A percentile compares a stretch with the other conserved stretches of the same genome.
These are phyloP conservation scores for Tenthredo notha DNA, from an alignment of 2,888 invertebrate species.

Conservation along the genomic window DNA sequence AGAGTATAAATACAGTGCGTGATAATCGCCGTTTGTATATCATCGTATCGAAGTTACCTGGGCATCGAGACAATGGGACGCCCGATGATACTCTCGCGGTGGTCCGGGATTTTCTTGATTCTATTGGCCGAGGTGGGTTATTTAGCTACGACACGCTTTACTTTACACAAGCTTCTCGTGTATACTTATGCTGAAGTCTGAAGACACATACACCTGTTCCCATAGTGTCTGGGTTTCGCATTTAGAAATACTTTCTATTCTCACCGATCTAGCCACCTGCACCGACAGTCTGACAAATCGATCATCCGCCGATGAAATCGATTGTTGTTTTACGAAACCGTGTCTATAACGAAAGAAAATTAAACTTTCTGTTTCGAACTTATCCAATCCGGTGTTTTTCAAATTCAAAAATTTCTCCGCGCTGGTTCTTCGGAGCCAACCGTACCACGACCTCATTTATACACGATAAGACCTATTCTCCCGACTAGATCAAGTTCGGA, in stretches of 20 bases:
- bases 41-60: not conserved
- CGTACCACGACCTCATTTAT: not conserved
- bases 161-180: not conserved
- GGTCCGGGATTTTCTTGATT: slow-evolving; percentile 47
- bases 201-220: not conserved
- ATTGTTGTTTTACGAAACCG: not conserved
- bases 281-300: slow-evolving; percentile 10
- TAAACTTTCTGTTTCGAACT: not conserved
- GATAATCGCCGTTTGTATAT: not conserved
- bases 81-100: slow-evolving; percentile 32
- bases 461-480: not conserved
- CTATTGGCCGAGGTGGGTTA: slow-evolving; percentile 51
- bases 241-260: not conserved
- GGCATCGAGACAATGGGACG: slow-evolving; percentile 24
- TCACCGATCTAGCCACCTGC: not conserved
- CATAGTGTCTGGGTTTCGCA: not conserved
- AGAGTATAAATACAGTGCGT: slow-evolving; percentile 9
- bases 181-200: not conserved
- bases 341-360: slow-evolving; percentile 6
- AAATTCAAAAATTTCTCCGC: slow-evolving; percentile 7
- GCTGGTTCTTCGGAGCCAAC: not conserved
- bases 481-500: not conserved
- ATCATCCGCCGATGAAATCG: slow-evolving; percentile 3
- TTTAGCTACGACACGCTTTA: not conserved
- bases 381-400: not conserved